Conservation (phyloP, 1,140 invertebrate genomes). For the Cydia strobilella region DNA sequence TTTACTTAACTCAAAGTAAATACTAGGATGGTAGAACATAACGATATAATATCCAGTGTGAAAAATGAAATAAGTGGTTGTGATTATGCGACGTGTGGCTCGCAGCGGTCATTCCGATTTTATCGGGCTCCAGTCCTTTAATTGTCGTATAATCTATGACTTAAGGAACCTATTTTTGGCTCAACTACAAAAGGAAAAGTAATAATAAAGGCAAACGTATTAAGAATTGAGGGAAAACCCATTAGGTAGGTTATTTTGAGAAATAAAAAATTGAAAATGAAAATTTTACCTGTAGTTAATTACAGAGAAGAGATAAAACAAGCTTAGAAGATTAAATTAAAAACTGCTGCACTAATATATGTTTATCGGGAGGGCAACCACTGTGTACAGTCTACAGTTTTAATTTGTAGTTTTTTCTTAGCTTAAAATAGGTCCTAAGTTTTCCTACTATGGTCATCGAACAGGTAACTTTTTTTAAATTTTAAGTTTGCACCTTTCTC, state of each 20-base stretch:
- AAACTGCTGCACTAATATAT: too few relatives aligned
- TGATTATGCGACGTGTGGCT: conserved; percentile 44
- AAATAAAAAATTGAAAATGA: too few relatives aligned
- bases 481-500: too few relatives aligned
- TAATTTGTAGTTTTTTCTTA: too few relatives aligned
- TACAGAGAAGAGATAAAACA: too few relatives aligned
- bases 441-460: too few relatives aligned
- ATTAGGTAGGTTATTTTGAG: background rate
- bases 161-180: conserved; percentile 27
- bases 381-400: too few relatives aligned
- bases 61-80: conserved; percentile 53
- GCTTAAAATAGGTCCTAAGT: too few relatives aligned
- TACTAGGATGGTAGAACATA: conserved; percentile 41
- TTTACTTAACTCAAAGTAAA: conserved; percentile 38
- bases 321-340: too few relatives aligned
- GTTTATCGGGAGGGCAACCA: too few relatives aligned
- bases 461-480: too few relatives aligned
- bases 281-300: too few relatives aligned
- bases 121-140: conserved; percentile 7
- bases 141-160: conserved; percentile 28
- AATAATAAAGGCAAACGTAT: background rate
- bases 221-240: background rate
- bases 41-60: conserved; percentile 51
- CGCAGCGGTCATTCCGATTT: conserved; percentile 13
- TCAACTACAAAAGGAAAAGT: conserved; percentile 10